Percentiles rank a stretch among this genome's conserved stretches.
These are phyloP conservation scores for Acipenser oxyrinchus DNA, from an alignment of 2,797 vertebrate genomes.

Conservation along the genomic window DNA sequence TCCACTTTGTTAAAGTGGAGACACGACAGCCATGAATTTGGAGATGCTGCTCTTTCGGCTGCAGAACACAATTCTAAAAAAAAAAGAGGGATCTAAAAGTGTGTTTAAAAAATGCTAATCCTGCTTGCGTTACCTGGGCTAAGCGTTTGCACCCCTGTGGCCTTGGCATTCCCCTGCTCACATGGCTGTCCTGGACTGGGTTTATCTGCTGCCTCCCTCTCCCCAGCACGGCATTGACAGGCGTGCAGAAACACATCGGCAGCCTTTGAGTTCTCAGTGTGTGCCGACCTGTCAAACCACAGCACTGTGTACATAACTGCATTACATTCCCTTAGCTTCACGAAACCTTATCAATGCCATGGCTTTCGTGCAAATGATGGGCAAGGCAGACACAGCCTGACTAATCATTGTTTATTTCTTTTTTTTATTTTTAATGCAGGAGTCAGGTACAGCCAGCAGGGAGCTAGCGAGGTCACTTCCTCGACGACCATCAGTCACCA, in stretches of 20 bases:
- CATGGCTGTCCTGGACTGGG: neutral
- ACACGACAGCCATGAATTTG: neutral
- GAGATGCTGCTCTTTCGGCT: too few relatives aligned
- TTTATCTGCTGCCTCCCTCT: neutral
- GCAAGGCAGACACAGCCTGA: too few relatives aligned
- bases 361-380: too few relatives aligned
- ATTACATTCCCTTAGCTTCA: constrained; percentile 1
- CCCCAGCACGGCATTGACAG: rapidly evolving
- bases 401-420: too few relatives aligned
- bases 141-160: neutral
- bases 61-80: too few relatives aligned
- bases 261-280: neutral
- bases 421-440: constrained; percentile 32
- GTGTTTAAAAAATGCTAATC: too few relatives aligned
- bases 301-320: constrained; percentile 6
- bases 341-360: too few relatives aligned
- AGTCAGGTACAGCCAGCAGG: constrained; percentile 81
- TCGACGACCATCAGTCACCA: constrained; percentile 90
- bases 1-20: constrained; percentile 39
- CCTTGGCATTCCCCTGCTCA: neutral
- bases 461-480: constrained; percentile 79
- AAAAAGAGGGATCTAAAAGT: too few relatives aligned
- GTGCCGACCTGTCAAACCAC: constrained; percentile 2
- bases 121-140: too few relatives aligned
- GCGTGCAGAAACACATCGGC: too few relatives aligned